A percentile compares a stretch with the other conserved stretches of the same genome.
phyloP scores from a whole-genome alignment of 2,888 invertebrate genomes.

The Ceramica pisi region DNA sequence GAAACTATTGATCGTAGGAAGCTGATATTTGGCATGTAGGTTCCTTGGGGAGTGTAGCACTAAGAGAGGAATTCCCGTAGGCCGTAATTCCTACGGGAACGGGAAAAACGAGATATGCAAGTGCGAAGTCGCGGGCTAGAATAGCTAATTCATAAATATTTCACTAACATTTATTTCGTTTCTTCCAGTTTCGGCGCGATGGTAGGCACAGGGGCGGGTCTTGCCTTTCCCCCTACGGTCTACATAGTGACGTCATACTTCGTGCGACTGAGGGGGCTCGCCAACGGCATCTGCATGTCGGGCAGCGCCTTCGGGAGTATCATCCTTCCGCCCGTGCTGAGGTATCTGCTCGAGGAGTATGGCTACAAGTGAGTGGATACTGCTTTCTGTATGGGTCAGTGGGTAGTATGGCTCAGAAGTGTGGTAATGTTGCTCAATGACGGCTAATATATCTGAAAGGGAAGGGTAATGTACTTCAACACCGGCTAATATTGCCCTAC shows the following conservation, averaged over 20 bases:
- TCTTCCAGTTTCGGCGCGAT: conserved; percentile 93
- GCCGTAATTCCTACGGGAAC: no score
- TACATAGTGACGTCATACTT: conserved; percentile 97
- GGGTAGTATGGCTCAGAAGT: neutral
- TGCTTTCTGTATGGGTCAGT: neutral
- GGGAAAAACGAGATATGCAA: no score
- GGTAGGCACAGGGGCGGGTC: conserved; percentile 95
- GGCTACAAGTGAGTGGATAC: conserved; percentile 92
- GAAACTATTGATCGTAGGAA: no score
- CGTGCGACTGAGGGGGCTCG: conserved; percentile 94
- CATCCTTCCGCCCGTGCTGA: conserved; percentile 94
- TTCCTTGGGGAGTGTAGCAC: no score
- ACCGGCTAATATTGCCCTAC: no score
- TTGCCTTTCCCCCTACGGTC: conserved; percentile 97
- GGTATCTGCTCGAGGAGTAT: conserved; percentile 93
- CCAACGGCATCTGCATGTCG: conserved; percentile 97
- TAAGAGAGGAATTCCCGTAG: no score
- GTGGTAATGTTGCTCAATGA: neutral
- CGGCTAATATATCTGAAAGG: no score
- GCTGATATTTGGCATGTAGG: no score
- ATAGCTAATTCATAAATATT: no score
- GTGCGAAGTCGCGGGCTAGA: no score
- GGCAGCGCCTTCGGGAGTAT: conserved; percentile 97
- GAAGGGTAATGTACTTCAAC: no score
- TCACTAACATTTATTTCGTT: conserved; percentile 18